A percentile compares a stretch with the other conserved stretches of the same genome.
phyloP scores from a whole-genome alignment of 2,113 vertebrate genomes.

The Rhineura floridana region DNA sequence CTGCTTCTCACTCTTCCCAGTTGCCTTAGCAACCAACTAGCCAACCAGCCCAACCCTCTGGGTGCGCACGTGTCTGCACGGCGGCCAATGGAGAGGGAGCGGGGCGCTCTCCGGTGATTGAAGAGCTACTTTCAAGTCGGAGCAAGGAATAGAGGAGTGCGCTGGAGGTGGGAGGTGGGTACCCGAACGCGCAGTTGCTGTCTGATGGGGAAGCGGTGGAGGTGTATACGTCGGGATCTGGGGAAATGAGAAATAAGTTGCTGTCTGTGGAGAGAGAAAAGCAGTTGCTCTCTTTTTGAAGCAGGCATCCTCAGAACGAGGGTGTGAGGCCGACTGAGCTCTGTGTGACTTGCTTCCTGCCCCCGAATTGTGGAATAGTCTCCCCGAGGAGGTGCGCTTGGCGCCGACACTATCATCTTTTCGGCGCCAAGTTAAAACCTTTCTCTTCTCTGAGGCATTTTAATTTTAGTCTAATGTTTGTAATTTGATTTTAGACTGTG shows the following conservation, averaged over 20 bases:
- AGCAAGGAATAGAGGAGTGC: neutral
- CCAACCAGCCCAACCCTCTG: slow-evolving; percentile 53
- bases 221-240: neutral
- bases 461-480: no score
- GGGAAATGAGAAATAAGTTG: neutral
- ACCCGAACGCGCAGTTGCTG: no score
- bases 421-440: no score
- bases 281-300: neutral
- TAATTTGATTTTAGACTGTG: no score
- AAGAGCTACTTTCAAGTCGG: slow-evolving; percentile 1
- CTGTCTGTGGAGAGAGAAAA: neutral
- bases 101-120: neutral
- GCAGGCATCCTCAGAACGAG: neutral
- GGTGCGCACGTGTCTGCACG: slow-evolving; percentile 62
- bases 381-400: no score
- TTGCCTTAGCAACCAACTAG: slow-evolving; percentile 40
- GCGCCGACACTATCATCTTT: no score
- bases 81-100: slow-evolving; percentile 53
- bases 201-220: neutral
- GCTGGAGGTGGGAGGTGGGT: no score
- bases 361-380: no score
- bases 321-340: neutral
- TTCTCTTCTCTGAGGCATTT: no score
- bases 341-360: neutral
- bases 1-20: slow-evolving; percentile 4